phyloP scores from a whole-genome alignment of 2,888 invertebrate species.

The Balanococcus diminutus region DNA sequence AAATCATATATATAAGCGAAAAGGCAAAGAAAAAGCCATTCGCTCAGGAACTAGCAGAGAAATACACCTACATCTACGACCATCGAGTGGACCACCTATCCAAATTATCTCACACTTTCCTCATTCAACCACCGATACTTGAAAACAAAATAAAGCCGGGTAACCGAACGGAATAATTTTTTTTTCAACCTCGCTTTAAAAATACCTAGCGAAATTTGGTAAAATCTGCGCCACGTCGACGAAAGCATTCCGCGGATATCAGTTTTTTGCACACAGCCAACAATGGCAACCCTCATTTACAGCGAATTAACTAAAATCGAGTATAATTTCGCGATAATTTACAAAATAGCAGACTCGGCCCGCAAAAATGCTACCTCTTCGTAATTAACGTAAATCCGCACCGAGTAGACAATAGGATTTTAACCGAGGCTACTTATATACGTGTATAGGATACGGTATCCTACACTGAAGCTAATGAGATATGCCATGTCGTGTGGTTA shows the following conservation, averaged over 20 bases:
- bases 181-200: neutral
- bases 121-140: neutral
- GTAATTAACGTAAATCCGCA: constrained; percentile 30
- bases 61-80: neutral
- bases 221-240: neutral
- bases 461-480: neutral
- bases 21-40: neutral
- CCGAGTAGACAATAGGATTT: neutral
- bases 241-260: neutral
- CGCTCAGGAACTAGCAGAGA: neutral
- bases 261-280: neutral
- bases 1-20: neutral
- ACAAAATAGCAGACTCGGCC: neutral
- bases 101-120: neutral
- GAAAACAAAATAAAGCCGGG: neutral
- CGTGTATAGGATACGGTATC: no score
- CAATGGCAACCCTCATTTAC: constrained; percentile 19
- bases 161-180: neutral
- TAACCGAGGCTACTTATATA: neutral
- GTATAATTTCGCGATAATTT: constrained; percentile 38
- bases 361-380: constrained; percentile 7
- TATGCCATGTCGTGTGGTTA: neutral
- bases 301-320: constrained; percentile 28
- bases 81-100: neutral
- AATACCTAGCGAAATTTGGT: neutral